Conservation (phyloP, 2,113 vertebrate genomes). For the Lophotis ruficrista region DNA sequence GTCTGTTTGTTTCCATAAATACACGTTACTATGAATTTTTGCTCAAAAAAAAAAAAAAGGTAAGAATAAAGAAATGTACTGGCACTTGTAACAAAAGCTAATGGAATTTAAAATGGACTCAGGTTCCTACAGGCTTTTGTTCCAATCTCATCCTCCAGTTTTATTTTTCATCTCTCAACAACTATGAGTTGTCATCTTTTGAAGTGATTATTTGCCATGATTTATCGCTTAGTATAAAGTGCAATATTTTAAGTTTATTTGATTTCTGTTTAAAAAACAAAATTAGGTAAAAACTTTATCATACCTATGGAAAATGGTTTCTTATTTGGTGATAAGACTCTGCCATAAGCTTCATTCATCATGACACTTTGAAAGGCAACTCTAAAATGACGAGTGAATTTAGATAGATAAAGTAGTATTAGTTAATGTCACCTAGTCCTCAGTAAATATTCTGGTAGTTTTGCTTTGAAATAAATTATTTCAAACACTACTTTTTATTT, state of each 20-base stretch:
- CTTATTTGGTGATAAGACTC: not conserved
- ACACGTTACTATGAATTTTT: not conserved
- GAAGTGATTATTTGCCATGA: not conserved
- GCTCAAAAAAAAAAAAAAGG: not conserved
- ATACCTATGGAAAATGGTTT: not conserved
- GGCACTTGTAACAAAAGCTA: not conserved
- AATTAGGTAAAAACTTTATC: not conserved
- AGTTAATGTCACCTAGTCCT: not conserved
- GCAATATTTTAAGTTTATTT: not conserved
- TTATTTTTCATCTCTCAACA: not conserved
- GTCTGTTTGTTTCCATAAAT: not conserved
- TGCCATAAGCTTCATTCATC: not conserved
- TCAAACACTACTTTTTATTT: not conserved
- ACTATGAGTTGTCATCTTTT: not conserved
- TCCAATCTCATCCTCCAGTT: not conserved
- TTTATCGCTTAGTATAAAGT: not conserved
- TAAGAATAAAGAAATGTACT: not conserved
- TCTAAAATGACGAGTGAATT: not conserved
- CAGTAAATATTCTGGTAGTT: not conserved
- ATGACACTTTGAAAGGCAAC: not conserved
- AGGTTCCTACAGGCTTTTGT: not conserved
- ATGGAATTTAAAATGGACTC: not conserved
- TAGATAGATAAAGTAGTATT: not conserved
- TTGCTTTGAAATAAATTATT: constrained; percentile 6
- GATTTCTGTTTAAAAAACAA: not conserved